These are phyloP conservation scores for Sphenopsis melanotis DNA, from an alignment of 2,797 vertebrate genomes.

Conservation along the genomic window DNA sequence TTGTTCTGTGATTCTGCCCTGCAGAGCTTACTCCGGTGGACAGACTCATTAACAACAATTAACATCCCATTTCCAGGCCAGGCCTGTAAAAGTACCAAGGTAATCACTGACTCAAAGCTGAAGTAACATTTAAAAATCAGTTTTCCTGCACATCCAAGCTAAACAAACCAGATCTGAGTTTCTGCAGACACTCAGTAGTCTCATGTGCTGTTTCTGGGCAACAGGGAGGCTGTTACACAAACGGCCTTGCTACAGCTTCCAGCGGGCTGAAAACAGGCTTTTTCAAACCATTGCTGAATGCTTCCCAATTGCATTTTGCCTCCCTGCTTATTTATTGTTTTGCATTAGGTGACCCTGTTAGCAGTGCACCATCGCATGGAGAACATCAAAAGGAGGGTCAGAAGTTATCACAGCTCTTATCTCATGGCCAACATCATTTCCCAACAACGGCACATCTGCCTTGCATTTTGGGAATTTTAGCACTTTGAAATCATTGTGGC, in stretches of 20 bases:
- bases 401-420: not conserved
- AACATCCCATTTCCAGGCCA: slow-evolving; percentile 47
- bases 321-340: not conserved
- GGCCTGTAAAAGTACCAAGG: not conserved
- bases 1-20: not conserved
- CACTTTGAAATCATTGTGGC: not conserved
- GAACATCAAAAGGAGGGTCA: not conserved
- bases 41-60: slow-evolving; percentile 39
- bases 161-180: slow-evolving; percentile 1
- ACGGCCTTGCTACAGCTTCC: not conserved
- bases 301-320: not conserved
- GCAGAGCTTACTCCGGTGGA: slow-evolving; percentile 27
- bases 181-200: not conserved
- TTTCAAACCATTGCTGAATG: not conserved
- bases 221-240: not conserved
- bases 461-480: slow-evolving; percentile 36
- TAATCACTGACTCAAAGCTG: slow-evolving; percentile 15
- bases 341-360: not conserved
- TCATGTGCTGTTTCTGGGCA: slow-evolving; percentile 16
- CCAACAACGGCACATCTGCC: not conserved
- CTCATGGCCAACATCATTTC: not conserved
- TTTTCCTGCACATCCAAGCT: slow-evolving; percentile 12
- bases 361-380: fast-evolving
- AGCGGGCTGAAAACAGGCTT: not conserved
- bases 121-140: slow-evolving; percentile 27